Evolutionary conservation across 1,140 invertebrate species (phyloP).

Genomic region (Pararge aegeria): DNA sequence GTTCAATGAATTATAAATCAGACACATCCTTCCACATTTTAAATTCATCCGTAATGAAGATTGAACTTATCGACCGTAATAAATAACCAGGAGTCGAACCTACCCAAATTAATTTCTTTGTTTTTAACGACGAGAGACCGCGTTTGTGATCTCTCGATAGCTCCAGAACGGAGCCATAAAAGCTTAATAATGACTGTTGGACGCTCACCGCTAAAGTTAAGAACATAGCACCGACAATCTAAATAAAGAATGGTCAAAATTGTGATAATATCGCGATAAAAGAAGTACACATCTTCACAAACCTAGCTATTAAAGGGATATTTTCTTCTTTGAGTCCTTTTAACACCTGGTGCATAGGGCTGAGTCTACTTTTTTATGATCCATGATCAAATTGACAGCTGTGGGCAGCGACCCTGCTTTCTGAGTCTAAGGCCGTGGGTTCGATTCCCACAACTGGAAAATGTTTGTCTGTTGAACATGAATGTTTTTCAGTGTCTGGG

Average conservation of each 20-base stretch:
- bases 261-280: not conserved
- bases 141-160: conserved; percentile 34
- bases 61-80: conserved; percentile 27
- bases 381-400: too few relatives aligned
- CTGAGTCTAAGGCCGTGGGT: too few relatives aligned
- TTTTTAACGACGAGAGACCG: conserved; percentile 40
- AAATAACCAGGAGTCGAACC: conserved; percentile 28
- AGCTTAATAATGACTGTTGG: conserved; percentile 29
- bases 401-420: too few relatives aligned
- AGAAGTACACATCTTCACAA: too few relatives aligned
- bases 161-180: conserved; percentile 26
- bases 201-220: conserved; percentile 9
- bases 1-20: conserved; percentile 18
- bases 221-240: not conserved
- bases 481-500: too few relatives aligned
- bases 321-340: too few relatives aligned
- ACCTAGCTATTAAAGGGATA: too few relatives aligned
- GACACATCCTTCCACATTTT: conserved; percentile 15
- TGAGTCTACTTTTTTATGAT: too few relatives aligned
- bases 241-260: not conserved
- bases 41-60: conserved; percentile 24
- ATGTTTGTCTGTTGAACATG: too few relatives aligned
- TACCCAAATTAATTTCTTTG: conserved; percentile 38
- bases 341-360: too few relatives aligned
- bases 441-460: too few relatives aligned